Base-by-base conservation (phyloP, 2,797 vertebrate species). In the Anas capensis region DNA sequence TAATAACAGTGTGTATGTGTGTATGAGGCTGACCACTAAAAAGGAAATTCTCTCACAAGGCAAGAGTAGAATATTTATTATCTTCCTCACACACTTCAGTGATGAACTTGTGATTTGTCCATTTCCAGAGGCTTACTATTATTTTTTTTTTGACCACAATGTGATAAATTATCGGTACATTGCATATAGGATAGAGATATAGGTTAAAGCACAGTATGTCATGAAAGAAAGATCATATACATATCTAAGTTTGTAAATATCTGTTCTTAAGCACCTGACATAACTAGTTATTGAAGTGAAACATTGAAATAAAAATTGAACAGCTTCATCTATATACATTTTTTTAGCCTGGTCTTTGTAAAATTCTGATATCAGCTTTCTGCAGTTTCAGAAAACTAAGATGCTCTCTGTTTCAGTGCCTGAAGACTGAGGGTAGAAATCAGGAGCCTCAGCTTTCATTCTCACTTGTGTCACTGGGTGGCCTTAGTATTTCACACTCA, bases 261-360 rank as follows among this genome's bases (percentile, higher is more conserved):
- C 42, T 70, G 8, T 61, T 83, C 11, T 3, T 53, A 18, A 2
- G 6, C 14, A 10, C 29, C 91, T 86, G 57, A 36, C 18, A 42
- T 33, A 5, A 68, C 18, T 24, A 66, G 14, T 33, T 57, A 48
- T 14, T 62, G 40, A 66, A 49, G 27, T 51, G n/a, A 83, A 68
- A 16, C 27, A 56, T 14, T 36, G 23, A 12, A 14, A 58, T 49
- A 34, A 44, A 81, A 57, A 64, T 40, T 18, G 48, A 66, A 68
- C 15, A 40, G 14, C 4, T 76, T 24, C 10, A 16, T 27, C 8
- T 53, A 21, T 0, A 0, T 24, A 34, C 26, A 4, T 27, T 51
- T 80, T 66, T 8, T 60, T 78, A 19, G n/a, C 5, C 11, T 16
- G 2, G 3, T 54, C 12, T 48, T 58, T 51, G 27, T 29, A 57